phyloP scores from a whole-genome alignment of 2,888 invertebrate genomes.

The Petrolisthes cinctipes region DNA sequence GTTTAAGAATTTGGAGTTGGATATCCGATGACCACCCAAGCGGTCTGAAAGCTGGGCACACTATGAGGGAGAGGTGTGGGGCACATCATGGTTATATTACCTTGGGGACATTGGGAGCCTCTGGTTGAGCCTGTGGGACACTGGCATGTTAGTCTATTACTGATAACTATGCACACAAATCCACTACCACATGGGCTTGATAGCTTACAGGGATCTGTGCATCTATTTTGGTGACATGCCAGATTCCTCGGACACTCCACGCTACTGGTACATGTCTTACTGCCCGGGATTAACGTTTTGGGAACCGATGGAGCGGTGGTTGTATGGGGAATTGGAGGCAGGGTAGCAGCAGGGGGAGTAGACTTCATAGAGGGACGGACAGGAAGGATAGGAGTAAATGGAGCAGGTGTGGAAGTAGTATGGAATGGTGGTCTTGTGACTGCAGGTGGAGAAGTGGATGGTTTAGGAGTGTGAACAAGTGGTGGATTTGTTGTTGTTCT shows the following conservation, averaged over 20 bases:
- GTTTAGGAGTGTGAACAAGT: neutral
- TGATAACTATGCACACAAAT: slow-evolving; percentile 70
- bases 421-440: neutral
- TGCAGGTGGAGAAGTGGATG: slow-evolving; percentile 9
- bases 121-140: slow-evolving; percentile 63
- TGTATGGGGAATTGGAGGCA: neutral
- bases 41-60: slow-evolving; percentile 27
- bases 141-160: slow-evolving; percentile 60
- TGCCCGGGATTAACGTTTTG: slow-evolving; percentile 72
- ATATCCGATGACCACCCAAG: slow-evolving; percentile 25
- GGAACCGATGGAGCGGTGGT: slow-evolving; percentile 38
- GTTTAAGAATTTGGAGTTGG: slow-evolving; percentile 28
- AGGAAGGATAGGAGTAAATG: neutral
- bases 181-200: slow-evolving; percentile 71
- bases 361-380: neutral
- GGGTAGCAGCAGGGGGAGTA: neutral
- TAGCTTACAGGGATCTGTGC: slow-evolving; percentile 74
- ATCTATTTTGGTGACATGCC: slow-evolving; percentile 76
- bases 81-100: slow-evolving; percentile 46
- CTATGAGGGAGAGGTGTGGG: slow-evolving; percentile 19
- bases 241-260: slow-evolving; percentile 87
- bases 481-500: neutral
- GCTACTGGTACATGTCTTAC: slow-evolving; percentile 83
- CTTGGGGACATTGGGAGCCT: slow-evolving; percentile 64
- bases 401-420: neutral